Base-by-base conservation (phyloP, 2,888 invertebrate genomes). In the Carcina quercana region DNA sequence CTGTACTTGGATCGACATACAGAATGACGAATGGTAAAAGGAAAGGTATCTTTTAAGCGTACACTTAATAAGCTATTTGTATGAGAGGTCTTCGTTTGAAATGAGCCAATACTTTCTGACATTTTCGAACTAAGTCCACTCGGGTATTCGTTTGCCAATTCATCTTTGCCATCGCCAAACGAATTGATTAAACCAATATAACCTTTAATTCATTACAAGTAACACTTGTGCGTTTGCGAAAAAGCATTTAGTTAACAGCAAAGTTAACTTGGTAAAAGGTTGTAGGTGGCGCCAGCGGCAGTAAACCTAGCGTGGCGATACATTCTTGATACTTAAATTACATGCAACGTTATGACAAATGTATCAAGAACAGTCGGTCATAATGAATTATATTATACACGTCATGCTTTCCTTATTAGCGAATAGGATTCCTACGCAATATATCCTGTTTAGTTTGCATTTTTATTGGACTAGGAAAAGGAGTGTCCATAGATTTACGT, bases 1-100 rank as follows among this genome's bases (percentile, higher is more conserved):
- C n/a, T n/a, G n/a, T n/a, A n/a, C n/a, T n/a, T n/a, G n/a, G n/a
- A n/a, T n/a, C n/a, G n/a, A n/a, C n/a, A 52, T 53, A 48, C 55
- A 49, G 69, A 76, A 78, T 79, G 76, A 79, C 66, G 60, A 72
- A 80, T 79, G 64, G 66, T 59, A 68, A 76, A 76, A 72, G 76
- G 76, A 76, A 78, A 72, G 66, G 64, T 62, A 51, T 51, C 61
- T 54, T 62, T 72, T 64, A 66, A 67, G 66, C 55, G 41, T 57
- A 43, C 45, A 52, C 55, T 59, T 67, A 72, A 72, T 62, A 47
- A 51, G 62, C 64, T 45, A 76, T 79, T 79, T 70, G 74, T 79
- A 79, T 78, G 74, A 64, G 53, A 44, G 22, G 51, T 48, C 59
- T 50, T 43, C 52, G 55, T 52, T 63, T 59, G 50, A 68, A 69